Evolutionary conservation across 2,888 invertebrate species (phyloP).

Genomic region (Colletes collaris): DNA sequence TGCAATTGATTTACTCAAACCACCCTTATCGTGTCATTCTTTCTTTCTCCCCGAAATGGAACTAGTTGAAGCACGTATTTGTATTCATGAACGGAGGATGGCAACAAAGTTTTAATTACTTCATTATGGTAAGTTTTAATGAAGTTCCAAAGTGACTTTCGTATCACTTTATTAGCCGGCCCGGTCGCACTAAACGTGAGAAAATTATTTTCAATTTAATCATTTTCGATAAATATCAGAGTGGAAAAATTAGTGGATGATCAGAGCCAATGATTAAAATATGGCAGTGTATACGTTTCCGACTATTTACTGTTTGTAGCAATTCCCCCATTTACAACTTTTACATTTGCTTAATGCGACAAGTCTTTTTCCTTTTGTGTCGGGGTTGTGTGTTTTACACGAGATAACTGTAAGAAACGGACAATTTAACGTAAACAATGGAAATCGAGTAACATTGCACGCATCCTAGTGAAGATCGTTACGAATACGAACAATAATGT

Average conservation of each 20-base stretch:
- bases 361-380: background rate
- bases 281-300: too few relatives aligned
- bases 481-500: constrained; percentile 39
- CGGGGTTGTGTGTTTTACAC: background rate
- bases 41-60: constrained; percentile 10
- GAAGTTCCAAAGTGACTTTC: constrained; percentile 46
- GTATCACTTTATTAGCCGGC: constrained; percentile 33
- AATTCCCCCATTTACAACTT: background rate
- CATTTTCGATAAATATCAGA: constrained; percentile 11
- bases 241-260: background rate
- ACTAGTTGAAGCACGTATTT: constrained; percentile 34
- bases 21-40: background rate
- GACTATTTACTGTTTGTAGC: too few relatives aligned
- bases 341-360: too few relatives aligned
- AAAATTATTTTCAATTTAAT: constrained; percentile 26
- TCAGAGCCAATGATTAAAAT: too few relatives aligned
- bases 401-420: background rate
- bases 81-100: constrained; percentile 45
- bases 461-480: constrained; percentile 4
- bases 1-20: background rate
- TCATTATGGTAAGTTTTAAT: constrained; percentile 54
- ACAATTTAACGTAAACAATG: background rate
- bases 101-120: constrained; percentile 54
- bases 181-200: constrained; percentile 4
- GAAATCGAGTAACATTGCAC: constrained; percentile 24